Conservation (phyloP, 2,888 invertebrate genomes). For the Tenthredo distinguenda region DNA sequence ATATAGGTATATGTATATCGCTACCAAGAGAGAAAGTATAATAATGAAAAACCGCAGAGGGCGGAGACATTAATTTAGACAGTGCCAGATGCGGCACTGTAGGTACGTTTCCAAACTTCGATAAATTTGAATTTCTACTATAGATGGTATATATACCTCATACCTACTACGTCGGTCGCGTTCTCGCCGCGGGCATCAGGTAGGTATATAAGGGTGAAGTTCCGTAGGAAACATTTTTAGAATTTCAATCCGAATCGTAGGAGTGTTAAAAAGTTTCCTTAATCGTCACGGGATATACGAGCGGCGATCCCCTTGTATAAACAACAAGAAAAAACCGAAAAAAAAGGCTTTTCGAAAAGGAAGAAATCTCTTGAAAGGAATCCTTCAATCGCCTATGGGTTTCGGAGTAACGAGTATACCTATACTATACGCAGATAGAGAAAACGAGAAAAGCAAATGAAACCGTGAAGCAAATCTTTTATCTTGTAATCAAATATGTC, state of each 20-base stretch:
- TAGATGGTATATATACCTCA: neutral
- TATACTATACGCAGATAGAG: neutral
- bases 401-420: neutral
- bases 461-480: neutral
- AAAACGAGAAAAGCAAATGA: neutral
- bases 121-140: conserved; percentile 46
- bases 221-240: neutral
- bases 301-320: neutral
- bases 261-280: neutral
- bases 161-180: neutral
- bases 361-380: neutral
- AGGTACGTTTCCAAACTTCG: conserved; percentile 33
- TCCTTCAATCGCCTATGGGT: neutral
- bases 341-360: neutral
- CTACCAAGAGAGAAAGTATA: conserved; percentile 27
- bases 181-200: neutral
- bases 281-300: neutral
- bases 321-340: neutral
- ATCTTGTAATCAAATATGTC: neutral
- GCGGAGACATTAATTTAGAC: conserved; percentile 50
- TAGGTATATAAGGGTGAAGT: neutral
- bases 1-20: neutral
- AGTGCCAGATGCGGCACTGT: conserved; percentile 44
- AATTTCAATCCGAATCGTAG: conserved; percentile 38
- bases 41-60: conserved; percentile 53